A percentile compares a stretch with the other conserved stretches of the same genome.
These are phyloP conservation scores for Cylindroiulus punctatus DNA, from an alignment of 2,888 invertebrate genomes.

Conservation along the genomic window DNA sequence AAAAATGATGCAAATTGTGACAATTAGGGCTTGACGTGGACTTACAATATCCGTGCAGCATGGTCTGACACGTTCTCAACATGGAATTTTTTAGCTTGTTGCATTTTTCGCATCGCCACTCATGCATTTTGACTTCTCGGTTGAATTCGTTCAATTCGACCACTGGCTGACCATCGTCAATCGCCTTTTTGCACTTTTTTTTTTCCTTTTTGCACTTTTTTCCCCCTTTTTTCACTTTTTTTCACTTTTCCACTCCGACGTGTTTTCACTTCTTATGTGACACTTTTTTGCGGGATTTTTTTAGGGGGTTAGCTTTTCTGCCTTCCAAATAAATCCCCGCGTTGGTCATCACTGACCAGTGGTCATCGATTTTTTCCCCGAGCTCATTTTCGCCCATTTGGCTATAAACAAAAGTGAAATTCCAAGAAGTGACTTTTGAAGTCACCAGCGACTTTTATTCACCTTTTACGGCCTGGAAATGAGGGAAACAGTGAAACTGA, in stretches of 20 bases:
- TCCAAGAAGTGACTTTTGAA: constrained; percentile 12
- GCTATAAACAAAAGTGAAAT: constrained; percentile 47
- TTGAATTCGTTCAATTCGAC: background rate
- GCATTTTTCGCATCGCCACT: background rate
- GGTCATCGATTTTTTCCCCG: constrained; percentile 13
- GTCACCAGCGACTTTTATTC: constrained; percentile 28
- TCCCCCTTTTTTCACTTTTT: background rate
- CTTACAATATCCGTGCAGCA: no score
- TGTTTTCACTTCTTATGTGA: background rate
- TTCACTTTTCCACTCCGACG: background rate
- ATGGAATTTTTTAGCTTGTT: no score
- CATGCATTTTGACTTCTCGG: background rate
- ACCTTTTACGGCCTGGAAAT: background rate
- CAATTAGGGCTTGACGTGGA: no score
- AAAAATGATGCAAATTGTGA: no score
- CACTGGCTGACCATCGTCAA: background rate
- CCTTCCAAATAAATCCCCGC: background rate
- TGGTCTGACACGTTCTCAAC: no score
- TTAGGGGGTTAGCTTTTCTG: background rate
- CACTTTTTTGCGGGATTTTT: no score
- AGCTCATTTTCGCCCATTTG: constrained; percentile 43
- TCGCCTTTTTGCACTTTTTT: background rate
- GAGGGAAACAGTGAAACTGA: background rate
- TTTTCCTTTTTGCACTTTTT: no score
- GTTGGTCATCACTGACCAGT: constrained; percentile 9